Base-by-base conservation (phyloP, 2,113 vertebrate genomes). In the Butastur rufipennis region DNA sequence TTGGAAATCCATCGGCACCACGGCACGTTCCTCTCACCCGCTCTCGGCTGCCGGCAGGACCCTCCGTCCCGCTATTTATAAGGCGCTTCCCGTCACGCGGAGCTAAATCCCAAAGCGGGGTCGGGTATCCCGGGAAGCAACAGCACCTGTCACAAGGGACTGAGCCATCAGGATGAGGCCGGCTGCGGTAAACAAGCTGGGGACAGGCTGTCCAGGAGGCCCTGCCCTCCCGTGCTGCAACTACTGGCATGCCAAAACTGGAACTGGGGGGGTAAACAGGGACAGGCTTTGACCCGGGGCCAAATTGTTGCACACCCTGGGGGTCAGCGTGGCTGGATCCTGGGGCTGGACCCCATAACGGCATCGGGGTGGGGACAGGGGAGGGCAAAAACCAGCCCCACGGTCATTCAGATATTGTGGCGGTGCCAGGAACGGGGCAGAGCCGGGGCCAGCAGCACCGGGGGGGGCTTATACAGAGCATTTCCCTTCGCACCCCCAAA, bases 1-100 rank as follows among this genome's bases (percentile, higher is more conserved):
- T 71, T 98, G 98, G 81, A 98, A 98, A 93, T 99, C 98, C 98
- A 99, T 99, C 4, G 16, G 62, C 55, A 86, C 5, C 0, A 5
- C 31, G 0, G 16, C 0, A 31, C 11, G 18, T 21, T 58, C 32
- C 62, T 93, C 75, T 38, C 72, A 7, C 80, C 90, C 56, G 74
- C 90, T 94, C 95, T 86, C 6, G 1, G 32, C 95, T 79, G 94
- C 83, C 56, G 32, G 82, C 45, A 14, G 90, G 81, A 6, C 95
- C 91, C 84, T 77, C 29, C 3, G 4, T 45, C 71, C 81, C 52
- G 75, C 96, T 98, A 98, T 98, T 98, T 98, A 98, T 98, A 95
- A 90, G 75, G 45, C 38, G 45, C 68, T 23, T 50, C 18, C 29
- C 0, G 97, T 98, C 98, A 98, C 97, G 97, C 58, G 98, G 81